Evolutionary conservation across 2,888 invertebrate species (phyloP), one percentile per base, ranked within the genome.

Genomic region (Oscheius sp.): DNA sequence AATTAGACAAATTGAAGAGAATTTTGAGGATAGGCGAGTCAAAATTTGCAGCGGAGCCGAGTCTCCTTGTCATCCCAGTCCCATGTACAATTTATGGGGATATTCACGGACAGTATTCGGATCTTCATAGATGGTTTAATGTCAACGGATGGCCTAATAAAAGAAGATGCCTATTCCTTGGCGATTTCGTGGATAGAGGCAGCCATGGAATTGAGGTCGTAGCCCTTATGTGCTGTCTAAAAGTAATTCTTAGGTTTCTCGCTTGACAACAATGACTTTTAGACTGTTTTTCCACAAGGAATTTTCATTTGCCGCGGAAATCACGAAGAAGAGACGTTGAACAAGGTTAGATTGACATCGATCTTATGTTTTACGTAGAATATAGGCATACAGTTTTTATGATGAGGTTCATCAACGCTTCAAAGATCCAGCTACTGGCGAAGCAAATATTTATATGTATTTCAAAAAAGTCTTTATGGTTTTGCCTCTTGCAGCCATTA

Each of bases 161-260:
- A 46, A 74, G 69, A 7, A 55, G 66, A 13, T 27, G 56, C 45
- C 55, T 77, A 29, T 79, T 74, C 59, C 55, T 76, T 21, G 81
- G 81, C 12, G 81, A 81, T 58, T 81, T 80, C 29, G 81, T 81
- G 18, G 81, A 81, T 69, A 73, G 81, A 5, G 81, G 81, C 3
- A 61, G 75, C 5, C 81, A 81, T 52, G 79, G 80, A 46, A 70
- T 81, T 61, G 81, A 81, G 35, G 81, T 81, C 6, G 52, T 81
- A n/a, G 80, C 73, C 29, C 64, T 82, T 13, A 66, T 82, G 9
- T 56, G 66, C 13, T 69, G 69, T 45, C 73, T 82, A 25, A 82
- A 82, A 73, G 74, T 35, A 35, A 35, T 35, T 35, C 35, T 35
- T 35, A 6, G 35, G n/a, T n/a, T n/a, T n/a, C n/a, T n/a, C n/a